These are phyloP conservation scores for Sitobion miscanthi DNA, from an alignment of 1,140 invertebrate species.

Conservation along the genomic window DNA sequence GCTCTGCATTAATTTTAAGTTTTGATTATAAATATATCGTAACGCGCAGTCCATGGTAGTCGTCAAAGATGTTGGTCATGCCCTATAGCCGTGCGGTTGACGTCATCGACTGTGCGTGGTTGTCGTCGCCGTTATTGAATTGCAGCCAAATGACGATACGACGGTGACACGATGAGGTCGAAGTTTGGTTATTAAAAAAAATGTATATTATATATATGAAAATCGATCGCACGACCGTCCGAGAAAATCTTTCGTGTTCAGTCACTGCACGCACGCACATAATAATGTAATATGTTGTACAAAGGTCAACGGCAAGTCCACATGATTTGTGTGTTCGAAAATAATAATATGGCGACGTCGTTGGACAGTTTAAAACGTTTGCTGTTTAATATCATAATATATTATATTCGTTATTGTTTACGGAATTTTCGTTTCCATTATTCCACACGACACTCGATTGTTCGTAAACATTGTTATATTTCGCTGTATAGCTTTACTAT, in stretches of 20 bases:
- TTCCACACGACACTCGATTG: background rate
- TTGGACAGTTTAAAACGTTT: background rate
- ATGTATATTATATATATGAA: background rate
- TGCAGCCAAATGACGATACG: background rate
- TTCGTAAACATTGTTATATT: background rate
- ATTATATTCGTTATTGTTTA: background rate
- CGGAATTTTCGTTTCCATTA: background rate
- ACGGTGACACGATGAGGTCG: background rate
- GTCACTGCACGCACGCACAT: background rate
- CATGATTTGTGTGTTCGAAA: background rate
- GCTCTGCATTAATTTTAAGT: background rate
- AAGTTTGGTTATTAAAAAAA: constrained; percentile 6
- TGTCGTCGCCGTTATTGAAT: background rate
- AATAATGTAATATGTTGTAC: too few relatives aligned
- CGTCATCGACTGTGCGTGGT: background rate
- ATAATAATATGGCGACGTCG: too few relatives aligned
- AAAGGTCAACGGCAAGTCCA: background rate
- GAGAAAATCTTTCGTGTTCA: background rate
- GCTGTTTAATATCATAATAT: background rate
- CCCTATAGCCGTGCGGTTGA: background rate
- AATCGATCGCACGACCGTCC: background rate
- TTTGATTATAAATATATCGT: background rate
- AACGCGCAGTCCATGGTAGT: too few relatives aligned
- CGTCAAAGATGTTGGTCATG: background rate
- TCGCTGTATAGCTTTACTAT: background rate